Base-by-base conservation (phyloP, 2,797 vertebrate species). In the Cryptoprocta ferox region DNA sequence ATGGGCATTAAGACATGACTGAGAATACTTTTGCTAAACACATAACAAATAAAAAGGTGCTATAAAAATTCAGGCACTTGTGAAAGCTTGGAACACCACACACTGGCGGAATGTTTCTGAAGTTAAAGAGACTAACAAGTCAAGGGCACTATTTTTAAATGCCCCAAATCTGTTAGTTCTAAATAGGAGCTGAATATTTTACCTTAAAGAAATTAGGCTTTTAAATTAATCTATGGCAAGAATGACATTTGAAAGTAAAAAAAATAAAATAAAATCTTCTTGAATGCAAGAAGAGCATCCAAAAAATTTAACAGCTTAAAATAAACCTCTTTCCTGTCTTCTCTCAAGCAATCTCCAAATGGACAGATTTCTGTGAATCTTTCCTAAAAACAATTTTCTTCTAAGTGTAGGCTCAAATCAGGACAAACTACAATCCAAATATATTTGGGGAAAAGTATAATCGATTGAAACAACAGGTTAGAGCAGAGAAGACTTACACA, bases 331-430 rank as follows among this genome's bases (percentile, higher is more conserved):
- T 97, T 97, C 95, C 95, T 95, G 93, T 98, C 97, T 96, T 97
- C 96, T 97, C 96, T 96, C 93, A 98, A 94, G 96, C 97, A 97
- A 93, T 95, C 96, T 98, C 96, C 97, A 97, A 98, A 97, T 96
- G 97, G 95, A 98, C 97, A 98, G 97, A 98, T 98, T 98, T 98
- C 93, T 98, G 96, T 96, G 97, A 98, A 97, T 98, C 96, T 98
- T 97, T 97, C 97, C 97, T 98, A 96, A 98, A 98, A 97, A 97
- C 95, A 97, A 94, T 96, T 96, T 97, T 97, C 95, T 94, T 95
- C 82, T 95, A 95, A 97, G 90, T 95, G 95, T 96, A 97, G 94
- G 95, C 96, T 98, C 97, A 98, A 97, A 97, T 97, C 96, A 97
- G 97, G 97, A 97, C 97, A 97, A 95, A 98, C 96, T 97, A 97